Conservation (phyloP, 2,797 vertebrate genomes). For the Propithecus deckenii region DNA sequence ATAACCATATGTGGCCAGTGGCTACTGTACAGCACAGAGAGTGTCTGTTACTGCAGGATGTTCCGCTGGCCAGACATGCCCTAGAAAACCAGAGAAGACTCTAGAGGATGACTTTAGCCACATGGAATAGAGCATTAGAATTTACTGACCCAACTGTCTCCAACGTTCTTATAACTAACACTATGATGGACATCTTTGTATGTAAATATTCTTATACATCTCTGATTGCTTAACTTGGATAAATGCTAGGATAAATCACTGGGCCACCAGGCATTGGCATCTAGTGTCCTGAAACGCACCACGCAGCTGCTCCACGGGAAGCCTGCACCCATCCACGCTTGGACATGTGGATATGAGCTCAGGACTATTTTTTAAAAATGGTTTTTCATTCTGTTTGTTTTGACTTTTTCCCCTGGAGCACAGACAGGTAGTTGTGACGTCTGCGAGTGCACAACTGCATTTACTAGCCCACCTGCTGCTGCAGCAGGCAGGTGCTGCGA, state of each 20-base stretch:
- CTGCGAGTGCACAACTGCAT: background rate
- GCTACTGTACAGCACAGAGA: background rate
- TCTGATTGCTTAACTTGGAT: background rate
- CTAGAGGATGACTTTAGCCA: background rate
- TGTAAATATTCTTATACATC: background rate
- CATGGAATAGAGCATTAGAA: background rate
- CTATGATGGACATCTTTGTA: background rate
- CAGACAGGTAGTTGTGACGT: background rate
- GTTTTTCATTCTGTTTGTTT: background rate
- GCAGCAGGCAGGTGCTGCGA: rapidly evolving
- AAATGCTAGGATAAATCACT: background rate
- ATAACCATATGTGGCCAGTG: background rate
- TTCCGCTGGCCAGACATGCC: background rate
- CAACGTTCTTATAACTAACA: background rate
- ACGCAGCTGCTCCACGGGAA: background rate
- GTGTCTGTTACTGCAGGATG: background rate
- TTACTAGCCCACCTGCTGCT: background rate
- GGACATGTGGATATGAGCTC: background rate
- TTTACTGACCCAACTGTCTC: too few species aligned
- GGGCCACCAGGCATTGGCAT: background rate
- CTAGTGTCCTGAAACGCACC: background rate
- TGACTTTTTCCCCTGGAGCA: background rate
- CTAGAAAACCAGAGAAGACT: background rate
- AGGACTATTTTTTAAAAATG: background rate
- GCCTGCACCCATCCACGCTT: background rate